Evolutionary conservation across 2,113 vertebrate genomes (phyloP).

Genomic region (Dromiciops gliroides): DNA sequence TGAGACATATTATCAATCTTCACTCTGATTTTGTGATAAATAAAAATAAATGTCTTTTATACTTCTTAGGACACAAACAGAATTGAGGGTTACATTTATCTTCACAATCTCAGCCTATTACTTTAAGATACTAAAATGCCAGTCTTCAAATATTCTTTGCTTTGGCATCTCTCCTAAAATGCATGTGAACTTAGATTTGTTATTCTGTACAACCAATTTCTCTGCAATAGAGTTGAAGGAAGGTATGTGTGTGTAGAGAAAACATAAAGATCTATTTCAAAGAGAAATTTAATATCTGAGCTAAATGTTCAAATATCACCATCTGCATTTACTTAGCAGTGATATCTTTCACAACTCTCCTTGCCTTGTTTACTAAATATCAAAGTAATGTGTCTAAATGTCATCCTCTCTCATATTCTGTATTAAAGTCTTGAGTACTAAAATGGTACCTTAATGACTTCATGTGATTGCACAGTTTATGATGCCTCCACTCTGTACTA

Average conservation of each 20-base stretch:
- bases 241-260: neutral
- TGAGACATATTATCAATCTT: conserved; percentile 16
- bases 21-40: conserved; percentile 5
- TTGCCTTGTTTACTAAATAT: neutral
- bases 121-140: neutral
- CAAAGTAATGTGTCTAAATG: neutral
- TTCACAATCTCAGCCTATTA: conserved; percentile 7
- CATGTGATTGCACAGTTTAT: neutral
- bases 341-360: neutral
- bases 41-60: conserved; percentile 11
- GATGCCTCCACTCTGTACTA: neutral
- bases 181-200: neutral
- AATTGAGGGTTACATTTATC: conserved; percentile 21
- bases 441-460: neutral
- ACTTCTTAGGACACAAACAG: neutral
- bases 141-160: neutral
- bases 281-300: neutral
- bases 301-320: neutral
- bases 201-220: neutral
- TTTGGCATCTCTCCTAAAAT: conserved; percentile 11
- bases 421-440: neutral
- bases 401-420: neutral
- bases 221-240: neutral
- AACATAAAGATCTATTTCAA: neutral
- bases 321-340: neutral